phyloP scores from a whole-genome alignment of 37 sponge, comb jelly and placozoan genomes.

The Cladorhizidae sp. region DNA sequence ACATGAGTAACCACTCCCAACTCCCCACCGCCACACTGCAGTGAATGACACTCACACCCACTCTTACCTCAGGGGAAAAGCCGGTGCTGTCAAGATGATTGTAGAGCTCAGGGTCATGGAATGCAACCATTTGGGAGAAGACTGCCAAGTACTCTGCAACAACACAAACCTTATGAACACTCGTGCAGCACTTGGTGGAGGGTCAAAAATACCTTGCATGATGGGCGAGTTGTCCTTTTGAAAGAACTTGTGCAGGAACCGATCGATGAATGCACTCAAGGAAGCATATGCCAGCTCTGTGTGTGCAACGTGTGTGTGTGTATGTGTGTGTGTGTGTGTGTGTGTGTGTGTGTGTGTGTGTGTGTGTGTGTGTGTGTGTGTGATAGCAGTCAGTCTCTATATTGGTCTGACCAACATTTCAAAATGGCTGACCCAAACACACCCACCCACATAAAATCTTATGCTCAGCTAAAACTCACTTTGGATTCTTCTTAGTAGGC shows the following conservation, averaged over 20 bases:
- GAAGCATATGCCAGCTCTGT: constrained; percentile 88
- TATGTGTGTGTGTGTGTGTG: no score
- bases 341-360: no score
- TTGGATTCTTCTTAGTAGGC: no score
- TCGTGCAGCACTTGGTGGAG: constrained; percentile 86
- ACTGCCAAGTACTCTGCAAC: constrained; percentile 88
- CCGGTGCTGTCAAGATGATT: constrained; percentile 83
- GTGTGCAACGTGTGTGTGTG: background rate
- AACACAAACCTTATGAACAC: background rate
- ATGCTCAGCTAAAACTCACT: no score
- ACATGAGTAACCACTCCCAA: no score
- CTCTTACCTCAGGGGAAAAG: constrained; percentile 86
- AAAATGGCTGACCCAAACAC: no score
- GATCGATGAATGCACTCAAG: constrained; percentile 84
- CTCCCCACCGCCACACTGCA: no score
- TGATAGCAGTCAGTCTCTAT: no score
- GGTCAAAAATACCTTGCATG: constrained; percentile 90
- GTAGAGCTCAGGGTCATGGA: constrained; percentile 94
- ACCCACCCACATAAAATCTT: no score
- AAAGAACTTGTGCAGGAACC: constrained; percentile 96
- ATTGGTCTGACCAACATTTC: no score
- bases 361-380: no score
- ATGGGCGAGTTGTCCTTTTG: constrained; percentile 92
- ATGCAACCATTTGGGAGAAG: constrained; percentile 92
- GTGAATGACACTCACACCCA: background rate